These are phyloP conservation scores for Ennomos erosarius DNA, from an alignment of 2,888 invertebrate species.

Conservation along the genomic window DNA sequence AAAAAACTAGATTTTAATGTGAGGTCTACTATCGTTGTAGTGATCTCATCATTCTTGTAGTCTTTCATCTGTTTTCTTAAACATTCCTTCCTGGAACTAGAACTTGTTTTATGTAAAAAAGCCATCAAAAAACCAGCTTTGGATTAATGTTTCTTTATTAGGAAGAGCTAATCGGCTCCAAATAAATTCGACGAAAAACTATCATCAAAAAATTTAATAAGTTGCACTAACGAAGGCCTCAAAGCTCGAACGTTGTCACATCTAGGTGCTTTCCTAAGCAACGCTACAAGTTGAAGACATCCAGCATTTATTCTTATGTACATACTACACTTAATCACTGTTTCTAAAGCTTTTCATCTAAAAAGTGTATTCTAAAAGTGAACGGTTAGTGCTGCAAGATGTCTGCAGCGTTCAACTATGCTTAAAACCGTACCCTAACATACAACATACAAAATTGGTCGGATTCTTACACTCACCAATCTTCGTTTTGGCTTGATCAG, in stretches of 20 bases:
- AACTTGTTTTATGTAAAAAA: constrained; percentile 15
- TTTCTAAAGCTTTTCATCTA: too few species aligned
- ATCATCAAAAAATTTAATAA: too few species aligned
- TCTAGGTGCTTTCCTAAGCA: too few species aligned
- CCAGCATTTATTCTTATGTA: too few species aligned
- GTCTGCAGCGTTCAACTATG: too few species aligned
- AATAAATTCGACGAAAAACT: too few species aligned
- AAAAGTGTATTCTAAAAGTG: too few species aligned
- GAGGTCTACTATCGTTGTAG: constrained; percentile 34
- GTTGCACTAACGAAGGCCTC: constrained; percentile 14
- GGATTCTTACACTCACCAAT: constrained; percentile 95
- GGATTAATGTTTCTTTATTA: too few species aligned
- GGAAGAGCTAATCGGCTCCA: too few species aligned
- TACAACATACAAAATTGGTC: constrained; percentile 71
- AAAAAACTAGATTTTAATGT: constrained; percentile 46
- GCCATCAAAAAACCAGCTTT: neutral
- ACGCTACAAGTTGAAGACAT: too few species aligned
- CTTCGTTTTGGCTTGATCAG: constrained; percentile 99
- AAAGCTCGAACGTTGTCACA: constrained; percentile 6
- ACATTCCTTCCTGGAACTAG: constrained; percentile 16
- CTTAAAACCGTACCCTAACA: constrained; percentile 1
- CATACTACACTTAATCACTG: too few species aligned
- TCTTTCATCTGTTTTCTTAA: constrained; percentile 30
- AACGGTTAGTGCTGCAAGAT: too few species aligned
- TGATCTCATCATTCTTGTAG: constrained; percentile 38